Percentiles rank a stretch among this genome's conserved stretches.
These are phyloP conservation scores for Rousettus madagascariensis DNA, from an alignment of 2,797 vertebrate genomes.

Conservation along the genomic window DNA sequence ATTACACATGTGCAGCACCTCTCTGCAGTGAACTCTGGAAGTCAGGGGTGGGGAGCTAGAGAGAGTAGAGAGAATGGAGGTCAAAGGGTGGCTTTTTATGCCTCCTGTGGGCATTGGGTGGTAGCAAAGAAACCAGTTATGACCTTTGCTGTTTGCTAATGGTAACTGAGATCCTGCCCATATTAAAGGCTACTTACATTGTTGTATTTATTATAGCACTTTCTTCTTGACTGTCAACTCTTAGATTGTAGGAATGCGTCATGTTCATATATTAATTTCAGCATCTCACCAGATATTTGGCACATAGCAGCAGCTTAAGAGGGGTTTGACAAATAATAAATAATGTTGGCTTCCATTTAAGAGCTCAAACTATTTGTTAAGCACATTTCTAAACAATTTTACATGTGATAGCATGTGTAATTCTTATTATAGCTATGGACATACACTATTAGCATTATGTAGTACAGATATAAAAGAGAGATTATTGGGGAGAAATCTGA, in stretches of 20 bases:
- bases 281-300: background rate
- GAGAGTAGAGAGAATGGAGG: background rate
- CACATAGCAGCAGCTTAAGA: background rate
- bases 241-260: background rate
- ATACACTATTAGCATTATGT: background rate
- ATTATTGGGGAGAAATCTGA: background rate
- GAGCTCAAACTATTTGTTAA: background rate
- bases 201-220: background rate
- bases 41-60: background rate
- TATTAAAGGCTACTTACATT: background rate
- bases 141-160: background rate
- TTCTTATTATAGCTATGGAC: background rate
- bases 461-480: background rate
- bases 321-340: background rate
- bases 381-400: background rate
- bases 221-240: background rate
- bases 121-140: background rate
- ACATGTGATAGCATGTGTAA: background rate
- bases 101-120: background rate
- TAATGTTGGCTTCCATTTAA: background rate
- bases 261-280: background rate
- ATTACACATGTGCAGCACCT: background rate
- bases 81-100: background rate
- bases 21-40: background rate
- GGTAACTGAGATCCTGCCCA: background rate